Conservation (phyloP, 2,888 invertebrate genomes). For the Caenorhabditis becei region DNA sequence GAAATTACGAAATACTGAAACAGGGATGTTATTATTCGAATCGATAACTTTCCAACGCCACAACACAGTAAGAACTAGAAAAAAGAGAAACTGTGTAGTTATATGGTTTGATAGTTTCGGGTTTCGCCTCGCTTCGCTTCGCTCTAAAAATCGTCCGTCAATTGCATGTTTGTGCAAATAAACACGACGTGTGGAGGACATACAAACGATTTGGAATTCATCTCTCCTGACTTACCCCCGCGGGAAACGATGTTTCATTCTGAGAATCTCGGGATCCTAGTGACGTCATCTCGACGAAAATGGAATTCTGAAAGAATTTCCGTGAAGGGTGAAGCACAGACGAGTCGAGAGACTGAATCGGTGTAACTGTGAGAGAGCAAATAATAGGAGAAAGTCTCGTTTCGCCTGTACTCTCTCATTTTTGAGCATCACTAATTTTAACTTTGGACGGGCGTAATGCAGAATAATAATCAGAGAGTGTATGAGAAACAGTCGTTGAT, state of each 20-base stretch:
- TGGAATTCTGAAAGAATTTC: background rate
- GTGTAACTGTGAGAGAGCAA: constrained; percentile 25
- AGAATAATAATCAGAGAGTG: background rate
- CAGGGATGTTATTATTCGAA: background rate
- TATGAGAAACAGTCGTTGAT: background rate
- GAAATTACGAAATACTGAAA: background rate
- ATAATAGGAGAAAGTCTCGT: background rate
- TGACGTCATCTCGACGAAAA: constrained; percentile 22
- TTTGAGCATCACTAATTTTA: background rate
- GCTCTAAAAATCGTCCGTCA: constrained; percentile 34
- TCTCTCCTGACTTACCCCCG: constrained; percentile 40
- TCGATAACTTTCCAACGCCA: background rate
- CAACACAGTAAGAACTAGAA: constrained; percentile 3
- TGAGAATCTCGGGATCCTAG: constrained; percentile 21
- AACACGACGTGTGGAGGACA: constrained; percentile 6
- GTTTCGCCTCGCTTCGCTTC: constrained; percentile 17
- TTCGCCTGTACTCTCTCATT: constrained; percentile 4
- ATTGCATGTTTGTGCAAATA: constrained; percentile 47
- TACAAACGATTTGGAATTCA: background rate
- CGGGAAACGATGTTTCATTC: constrained; percentile 53
- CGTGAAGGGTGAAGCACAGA: background rate
- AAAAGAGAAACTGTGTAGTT: constrained; percentile 32
- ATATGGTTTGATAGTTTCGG: constrained; percentile 42
- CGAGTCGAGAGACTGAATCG: background rate
- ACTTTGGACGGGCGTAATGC: background rate